These are phyloP conservation scores for Epinephelus malabaricus DNA, from an alignment of 2,797 vertebrate species.

Conservation along the genomic window DNA sequence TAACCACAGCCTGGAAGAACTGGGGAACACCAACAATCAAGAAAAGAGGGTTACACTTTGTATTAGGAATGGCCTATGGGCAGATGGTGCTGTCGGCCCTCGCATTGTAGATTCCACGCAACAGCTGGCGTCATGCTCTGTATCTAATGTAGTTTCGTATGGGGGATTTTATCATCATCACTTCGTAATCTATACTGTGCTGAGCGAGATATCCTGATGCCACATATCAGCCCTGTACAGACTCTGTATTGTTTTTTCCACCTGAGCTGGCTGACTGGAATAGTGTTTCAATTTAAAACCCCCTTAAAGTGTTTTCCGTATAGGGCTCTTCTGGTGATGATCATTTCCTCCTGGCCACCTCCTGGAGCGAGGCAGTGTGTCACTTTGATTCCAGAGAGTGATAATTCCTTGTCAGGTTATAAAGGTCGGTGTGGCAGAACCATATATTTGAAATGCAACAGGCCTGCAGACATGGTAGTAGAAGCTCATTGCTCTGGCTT, in stretches of 20 bases:
- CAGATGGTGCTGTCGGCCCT: not conserved
- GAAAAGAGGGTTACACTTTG: not conserved
- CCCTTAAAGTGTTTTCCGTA: not conserved
- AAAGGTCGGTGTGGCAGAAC: constrained; percentile 29
- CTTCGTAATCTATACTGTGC: constrained; percentile 4
- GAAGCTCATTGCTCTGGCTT: constrained; percentile 6
- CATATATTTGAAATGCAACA: constrained; percentile 27
- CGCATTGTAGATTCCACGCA: not conserved
- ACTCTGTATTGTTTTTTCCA: not conserved
- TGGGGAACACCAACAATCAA: no score
- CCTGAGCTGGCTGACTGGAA: not conserved
- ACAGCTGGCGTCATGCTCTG: constrained; percentile 35
- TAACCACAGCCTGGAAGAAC: no score
- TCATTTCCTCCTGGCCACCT: constrained; percentile 7
- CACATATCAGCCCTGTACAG: constrained; percentile 8
- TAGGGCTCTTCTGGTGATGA: not conserved
- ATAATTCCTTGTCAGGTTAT: constrained; percentile 33
- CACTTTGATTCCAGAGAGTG: not conserved
- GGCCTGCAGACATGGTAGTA: not conserved
- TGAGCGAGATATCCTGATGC: constrained; percentile 9
- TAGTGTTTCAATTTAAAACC: not conserved
- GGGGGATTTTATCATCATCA: constrained; percentile 23
- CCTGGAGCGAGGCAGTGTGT: not conserved
- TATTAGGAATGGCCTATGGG: not conserved
- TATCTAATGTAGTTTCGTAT: constrained; percentile 8